Conservation (phyloP, 2,113 vertebrate genomes). For the Atractosteus spatula region DNA sequence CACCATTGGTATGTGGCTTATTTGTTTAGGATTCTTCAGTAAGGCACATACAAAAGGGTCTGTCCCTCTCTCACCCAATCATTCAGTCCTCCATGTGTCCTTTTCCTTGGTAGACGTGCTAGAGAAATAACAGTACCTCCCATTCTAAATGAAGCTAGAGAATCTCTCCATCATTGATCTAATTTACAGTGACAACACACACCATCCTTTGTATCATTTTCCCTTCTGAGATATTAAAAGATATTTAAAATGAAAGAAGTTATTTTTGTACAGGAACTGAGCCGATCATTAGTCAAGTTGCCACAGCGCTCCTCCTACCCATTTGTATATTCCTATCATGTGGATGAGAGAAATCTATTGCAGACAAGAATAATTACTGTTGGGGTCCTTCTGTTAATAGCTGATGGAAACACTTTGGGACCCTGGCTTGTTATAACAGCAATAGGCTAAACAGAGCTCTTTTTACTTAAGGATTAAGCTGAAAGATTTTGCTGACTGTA, state of each 20-base stretch:
- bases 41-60: too few relatives aligned
- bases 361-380: constrained; percentile 12
- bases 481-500: constrained; percentile 43
- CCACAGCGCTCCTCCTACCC: constrained; percentile 15
- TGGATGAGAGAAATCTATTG: not conserved
- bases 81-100: too few relatives aligned
- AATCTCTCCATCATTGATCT: too few relatives aligned
- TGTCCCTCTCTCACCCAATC: too few relatives aligned
- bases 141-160: too few relatives aligned
- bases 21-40: too few relatives aligned
- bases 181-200: not conserved
- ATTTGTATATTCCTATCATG: too few relatives aligned
- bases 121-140: too few relatives aligned
- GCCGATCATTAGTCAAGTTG: constrained; percentile 13
- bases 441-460: not conserved
- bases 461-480: constrained; percentile 11
- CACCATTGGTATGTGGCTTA: too few relatives aligned
- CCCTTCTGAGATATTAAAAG: too few relatives aligned
- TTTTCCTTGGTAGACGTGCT: too few relatives aligned
- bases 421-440: constrained; percentile 1
- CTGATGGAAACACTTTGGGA: constrained; percentile 6
- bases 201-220: not conserved
- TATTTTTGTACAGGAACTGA: not conserved
- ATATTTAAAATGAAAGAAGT: too few relatives aligned
- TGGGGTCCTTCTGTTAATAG: constrained; percentile 10